Base-by-base conservation (phyloP, 2,113 vertebrate genomes). In the Xiphophorus hellerii region DNA sequence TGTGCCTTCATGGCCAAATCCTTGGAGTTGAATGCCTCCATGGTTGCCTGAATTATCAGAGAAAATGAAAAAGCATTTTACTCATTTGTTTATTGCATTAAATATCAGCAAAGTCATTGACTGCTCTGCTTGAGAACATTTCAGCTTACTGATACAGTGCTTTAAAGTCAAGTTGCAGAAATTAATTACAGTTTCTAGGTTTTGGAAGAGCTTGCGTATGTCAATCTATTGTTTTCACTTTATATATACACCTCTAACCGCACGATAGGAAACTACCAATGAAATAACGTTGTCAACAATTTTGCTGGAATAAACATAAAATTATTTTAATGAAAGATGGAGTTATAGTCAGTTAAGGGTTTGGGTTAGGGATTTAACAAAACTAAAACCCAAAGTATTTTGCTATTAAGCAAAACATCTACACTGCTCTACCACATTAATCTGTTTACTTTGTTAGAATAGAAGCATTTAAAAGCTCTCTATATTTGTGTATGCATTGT, bases 1-100 rank as follows among this genome's bases (percentile, higher is more conserved):
- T 97, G 96, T 0, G 93, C 95, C 70, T 94, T 95, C 80, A 97
- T 61, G 48, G 95, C 96, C 89, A 97, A 92, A 62, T 95, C 96
- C 89, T 95, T 96, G 31, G 97, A 96, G 88, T 89, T 97, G 91
- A 97, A 97, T 39, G 88, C 20, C 80, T 97, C 97, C 96, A 97
- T 97, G 65, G 42, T 83, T 79, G 54, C 74, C 88, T 91, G 77
- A 54, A 64, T 33, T 25, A 62, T 54, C 13, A 44, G 5, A 63
- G 31, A 65, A 4, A 22, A 65, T 20, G 13, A 30, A 15, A 35
- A 62, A 29, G 15, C 12, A 62, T 4, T 62, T 62, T 30, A 30
- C 4, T 58, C 8, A 25, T 58, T 3, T 58, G 25, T 11, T 58
- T n/a, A 25, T 58, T 6, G 17, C 17, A 20, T 42, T 20, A 17